A percentile compares a stretch with the other conserved stretches of the same genome.
Evolutionary conservation across 2,113 vertebrate genomes (phyloP).

Genomic region (Nannobrachium achirus): DNA sequence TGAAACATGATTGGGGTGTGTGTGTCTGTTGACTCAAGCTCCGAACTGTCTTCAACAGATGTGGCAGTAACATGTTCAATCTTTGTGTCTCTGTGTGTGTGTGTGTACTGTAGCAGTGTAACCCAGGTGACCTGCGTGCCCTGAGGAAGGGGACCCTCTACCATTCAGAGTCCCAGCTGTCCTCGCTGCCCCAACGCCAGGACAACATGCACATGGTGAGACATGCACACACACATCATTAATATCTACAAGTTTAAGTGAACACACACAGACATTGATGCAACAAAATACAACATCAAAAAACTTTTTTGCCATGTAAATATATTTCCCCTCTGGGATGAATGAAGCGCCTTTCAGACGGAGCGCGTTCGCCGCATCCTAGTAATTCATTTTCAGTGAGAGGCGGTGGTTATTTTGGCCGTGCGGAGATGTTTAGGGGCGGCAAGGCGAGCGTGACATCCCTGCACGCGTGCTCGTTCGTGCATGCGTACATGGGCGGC

Average conservation of each 20-base stretch:
- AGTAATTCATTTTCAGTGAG: no score
- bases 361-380: no score
- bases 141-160: conserved; percentile 92
- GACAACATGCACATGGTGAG: conserved; percentile 90
- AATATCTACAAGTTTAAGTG: no score
- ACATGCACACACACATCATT: conserved; percentile 12
- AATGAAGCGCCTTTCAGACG: no score
- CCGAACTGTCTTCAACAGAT: not conserved
- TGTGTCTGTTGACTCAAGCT: not conserved
- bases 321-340: no score
- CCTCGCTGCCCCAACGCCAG: conserved; percentile 88
- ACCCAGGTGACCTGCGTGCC: conserved; percentile 86
- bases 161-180: conserved; percentile 94
- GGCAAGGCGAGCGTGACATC: no score
- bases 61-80: conserved; percentile 1
- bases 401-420: no score
- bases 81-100: conserved; percentile 34
- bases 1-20: no score
- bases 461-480: no score
- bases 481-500: no score
- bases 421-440: no score
- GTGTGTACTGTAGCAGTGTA: conserved; percentile 79
- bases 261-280: not conserved
- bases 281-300: not conserved
- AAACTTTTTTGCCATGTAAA: no score